A percentile compares a stretch with the other conserved stretches of the same genome.
phyloP scores from a whole-genome alignment of 2,888 invertebrate species.

The Megastigmus dorsalis region DNA sequence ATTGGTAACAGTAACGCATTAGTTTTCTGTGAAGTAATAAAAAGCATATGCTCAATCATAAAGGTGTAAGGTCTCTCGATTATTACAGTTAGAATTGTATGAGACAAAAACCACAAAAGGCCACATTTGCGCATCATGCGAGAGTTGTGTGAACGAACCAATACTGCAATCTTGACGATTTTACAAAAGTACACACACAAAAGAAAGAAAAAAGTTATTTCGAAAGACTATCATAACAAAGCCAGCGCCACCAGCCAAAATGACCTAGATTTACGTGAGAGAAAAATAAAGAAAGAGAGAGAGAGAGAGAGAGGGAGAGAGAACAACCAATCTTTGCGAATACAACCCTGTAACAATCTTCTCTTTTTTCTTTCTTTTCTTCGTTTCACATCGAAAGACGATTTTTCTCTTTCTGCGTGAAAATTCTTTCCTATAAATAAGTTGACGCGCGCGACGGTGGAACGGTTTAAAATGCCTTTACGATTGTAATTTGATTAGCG shows the following conservation, averaged over 20 bases:
- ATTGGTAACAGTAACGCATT: constrained; percentile 31
- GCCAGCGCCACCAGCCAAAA: constrained; percentile 67
- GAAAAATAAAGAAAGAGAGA: constrained; percentile 47
- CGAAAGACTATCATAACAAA: constrained; percentile 43
- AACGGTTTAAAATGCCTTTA: constrained; percentile 52
- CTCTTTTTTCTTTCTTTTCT: constrained; percentile 51
- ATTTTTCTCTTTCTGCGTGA: constrained; percentile 42
- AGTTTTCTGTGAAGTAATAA: constrained; percentile 8
- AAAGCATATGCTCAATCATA: constrained; percentile 5
- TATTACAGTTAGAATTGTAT: constrained; percentile 39
- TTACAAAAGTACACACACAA: constrained; percentile 42
- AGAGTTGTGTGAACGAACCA: constrained; percentile 38
- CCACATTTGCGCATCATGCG: constrained; percentile 27
- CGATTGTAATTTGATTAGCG: constrained; percentile 47
- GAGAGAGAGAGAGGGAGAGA: constrained; percentile 36
- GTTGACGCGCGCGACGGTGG: constrained; percentile 22
- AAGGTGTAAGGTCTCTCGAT: constrained; percentile 31
- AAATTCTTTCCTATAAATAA: constrained; percentile 49
- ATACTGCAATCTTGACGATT: constrained; percentile 47
- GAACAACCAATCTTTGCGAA: constrained; percentile 51
- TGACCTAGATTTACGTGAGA: constrained; percentile 69
- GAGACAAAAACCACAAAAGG: constrained; percentile 26
- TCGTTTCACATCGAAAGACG: constrained; percentile 28
- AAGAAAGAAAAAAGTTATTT: constrained; percentile 19
- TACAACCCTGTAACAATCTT: constrained; percentile 37